Base-by-base conservation (phyloP, 2,113 vertebrate species). In the Ctenodactylus gundi region DNA sequence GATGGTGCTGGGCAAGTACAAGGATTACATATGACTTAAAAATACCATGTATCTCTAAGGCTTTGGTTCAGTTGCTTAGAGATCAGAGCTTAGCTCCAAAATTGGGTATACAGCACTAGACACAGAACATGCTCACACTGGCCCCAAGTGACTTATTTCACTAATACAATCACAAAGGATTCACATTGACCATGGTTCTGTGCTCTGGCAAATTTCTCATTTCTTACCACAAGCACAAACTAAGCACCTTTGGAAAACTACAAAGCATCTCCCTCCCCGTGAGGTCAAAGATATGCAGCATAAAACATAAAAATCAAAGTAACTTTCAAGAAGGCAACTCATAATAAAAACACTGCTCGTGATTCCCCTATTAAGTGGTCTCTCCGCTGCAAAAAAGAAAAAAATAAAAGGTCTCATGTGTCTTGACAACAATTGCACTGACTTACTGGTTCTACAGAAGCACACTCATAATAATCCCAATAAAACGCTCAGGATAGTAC, bases 201-300 rank as follows among this genome's bases (percentile, higher is more conserved):
- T 55, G 57, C 73, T 92, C 57, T 41, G 73, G 81, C 44, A 85
- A 77, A 88, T 81, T 93, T 94, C 78, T 84, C 36, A 55, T 17
- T 86, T 94, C 78, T 93, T 29, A 92, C 53, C 36, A 73, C 9
- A 85, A 92, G 49, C 49, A 67, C 70, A 93, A 95, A 78, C 31
- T 68, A 64, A 85, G 90, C 34, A 91, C 53, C 23, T 53, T 53
- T 82, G 62, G 62, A 89, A 55, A 83, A 34, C 70, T 44, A 72
- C 20, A 29, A 90, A 85, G 85, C 4, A 58, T 80, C 82, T 90
- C 57, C 83, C 55, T 93, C 57, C 57, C 46, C 67, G 8, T 58
- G 81, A 95, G 84, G 86, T 80, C 62, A 60, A 93, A 90, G 8
- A 6, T 65, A 6, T 75, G 11, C 39, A 84, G 53, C 49, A 44